Conservation (phyloP, 2,888 invertebrate genomes). For the Shargacucullia verbasci region DNA sequence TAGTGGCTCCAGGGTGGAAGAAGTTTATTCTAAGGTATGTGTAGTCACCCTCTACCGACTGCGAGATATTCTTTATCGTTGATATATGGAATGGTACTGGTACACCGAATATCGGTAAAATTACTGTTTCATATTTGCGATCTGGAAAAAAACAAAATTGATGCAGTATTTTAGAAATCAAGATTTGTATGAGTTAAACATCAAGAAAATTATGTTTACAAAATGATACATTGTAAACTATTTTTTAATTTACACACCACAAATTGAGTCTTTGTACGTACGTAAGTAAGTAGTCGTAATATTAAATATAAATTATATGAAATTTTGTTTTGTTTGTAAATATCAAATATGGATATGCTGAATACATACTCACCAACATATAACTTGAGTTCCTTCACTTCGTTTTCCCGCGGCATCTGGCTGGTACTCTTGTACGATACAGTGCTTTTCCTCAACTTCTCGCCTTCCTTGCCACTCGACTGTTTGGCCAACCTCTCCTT, state of each 20-base stretch:
- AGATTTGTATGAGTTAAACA: no score
- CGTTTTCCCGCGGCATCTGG: conserved; percentile 97
- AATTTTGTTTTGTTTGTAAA: no score
- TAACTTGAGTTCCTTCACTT: conserved; percentile 97
- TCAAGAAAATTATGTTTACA: no score
- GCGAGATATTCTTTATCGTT: conserved; percentile 99
- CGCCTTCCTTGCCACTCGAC: conserved; percentile 94
- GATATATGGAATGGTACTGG: conserved; percentile 99
- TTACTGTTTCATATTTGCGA: conserved; percentile 99
- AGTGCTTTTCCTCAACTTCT: conserved; percentile 97
- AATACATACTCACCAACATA: conserved; percentile 94
- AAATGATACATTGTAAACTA: no score
- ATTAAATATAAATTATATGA: no score
- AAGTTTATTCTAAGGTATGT: conserved; percentile 99
- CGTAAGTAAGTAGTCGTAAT: no score
- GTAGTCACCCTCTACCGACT: conserved; percentile 99
- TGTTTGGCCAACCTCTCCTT: conserved; percentile 97
- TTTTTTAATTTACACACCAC: no score
- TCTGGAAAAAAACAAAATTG: conserved; percentile 88
- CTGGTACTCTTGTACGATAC: conserved; percentile 97
- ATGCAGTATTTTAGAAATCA: neutral
- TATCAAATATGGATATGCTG: no score
- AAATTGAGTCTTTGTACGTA: no score
- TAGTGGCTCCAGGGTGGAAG: conserved; percentile 99
- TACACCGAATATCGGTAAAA: conserved; percentile 98